These are phyloP conservation scores for Athalia cordata DNA, from an alignment of 2,888 invertebrate genomes.

Conservation along the genomic window DNA sequence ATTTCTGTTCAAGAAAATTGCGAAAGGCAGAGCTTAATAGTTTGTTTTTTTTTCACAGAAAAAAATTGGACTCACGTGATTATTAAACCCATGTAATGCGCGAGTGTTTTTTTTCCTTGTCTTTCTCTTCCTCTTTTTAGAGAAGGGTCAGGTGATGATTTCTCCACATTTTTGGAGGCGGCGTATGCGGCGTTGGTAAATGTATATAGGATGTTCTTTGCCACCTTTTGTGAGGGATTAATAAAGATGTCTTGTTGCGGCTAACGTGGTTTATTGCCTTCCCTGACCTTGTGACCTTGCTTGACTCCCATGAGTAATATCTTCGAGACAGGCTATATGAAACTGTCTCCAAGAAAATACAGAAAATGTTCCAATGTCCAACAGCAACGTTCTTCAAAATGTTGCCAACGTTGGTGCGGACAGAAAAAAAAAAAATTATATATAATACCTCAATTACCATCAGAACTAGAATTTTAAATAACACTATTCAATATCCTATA, in stretches of 20 bases:
- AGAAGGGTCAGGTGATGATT: too few relatives aligned
- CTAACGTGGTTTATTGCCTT: constrained; percentile 33
- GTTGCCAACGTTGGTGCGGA: too few relatives aligned
- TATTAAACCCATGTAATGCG: too few relatives aligned
- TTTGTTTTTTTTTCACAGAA: too few relatives aligned
- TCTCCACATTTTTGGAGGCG: too few relatives aligned
- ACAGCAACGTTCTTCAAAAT: not conserved
- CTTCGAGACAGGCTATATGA: constrained; percentile 4
- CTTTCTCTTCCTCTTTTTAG: too few relatives aligned
- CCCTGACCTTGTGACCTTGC: constrained; percentile 3
- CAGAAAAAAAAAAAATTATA: not conserved
- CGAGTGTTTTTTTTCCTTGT: too few relatives aligned
- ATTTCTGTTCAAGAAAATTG: too few relatives aligned
- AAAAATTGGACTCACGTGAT: too few relatives aligned
- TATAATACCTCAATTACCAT: not conserved
- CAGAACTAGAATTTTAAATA: not conserved
- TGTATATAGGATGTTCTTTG: not conserved
- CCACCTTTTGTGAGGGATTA: constrained; percentile 3
- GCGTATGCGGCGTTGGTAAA: too few relatives aligned
- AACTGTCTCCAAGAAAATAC: constrained; percentile 12
- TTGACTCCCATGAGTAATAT: constrained; percentile 28
- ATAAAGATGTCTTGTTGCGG: constrained; percentile 18
- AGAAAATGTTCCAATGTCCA: not conserved
- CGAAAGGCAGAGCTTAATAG: too few relatives aligned
- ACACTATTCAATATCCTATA: too few relatives aligned